Base-by-base conservation (phyloP, 2,797 vertebrate genomes). In the Dryobates pubescens region DNA sequence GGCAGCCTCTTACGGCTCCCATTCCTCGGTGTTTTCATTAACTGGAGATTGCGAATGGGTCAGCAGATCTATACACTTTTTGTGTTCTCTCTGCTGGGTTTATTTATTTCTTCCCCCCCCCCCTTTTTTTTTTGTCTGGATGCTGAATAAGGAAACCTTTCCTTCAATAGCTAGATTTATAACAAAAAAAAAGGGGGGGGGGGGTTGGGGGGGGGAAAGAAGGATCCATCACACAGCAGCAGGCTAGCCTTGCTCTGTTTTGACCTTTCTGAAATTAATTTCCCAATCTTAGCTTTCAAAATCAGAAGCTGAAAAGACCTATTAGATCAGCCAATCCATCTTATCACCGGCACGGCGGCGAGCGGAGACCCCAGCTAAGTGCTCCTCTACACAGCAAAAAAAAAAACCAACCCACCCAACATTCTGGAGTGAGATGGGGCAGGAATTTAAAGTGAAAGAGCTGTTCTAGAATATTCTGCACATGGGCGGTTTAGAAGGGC, bases 231-330 rank as follows among this genome's bases (percentile, higher is more conserved):
- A 15, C 94, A 94, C 88, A 89, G 93, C 94, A 16, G 93, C 85
- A 86, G 94, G 88, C 83, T 86, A 96, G 93, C 90, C 94, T 95
- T 96, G 93, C 94, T 94, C 94, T 92, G 80, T 86, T 95, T 90
- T 92, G 95, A 94, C 93, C 90, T 82, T 88, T 93, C 93, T 85
- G 90, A 96, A 96, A 95, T 94, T 94, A 89, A 91, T 94, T 95
- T 94, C 94, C 93, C 95, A 85, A 91, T 91, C 93, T 82, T 81
- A 85, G 93, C 95, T 93, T 93, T 95, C 93, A 73, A 92, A 96
- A 94, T 91, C 90, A 94, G 93, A 89, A 93, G 89, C 63, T 94
- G 96, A 95, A 95, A 95, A 95, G 94, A 75, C 92, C 92, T 90
- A 84, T 91, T 90, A 94, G 95, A 94, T 95, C 89, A 95, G 92